Evolutionary conservation across 2,113 vertebrate genomes (phyloP), one percentile per base, ranked within the genome.

Genomic region (Cheilinus undulatus): DNA sequence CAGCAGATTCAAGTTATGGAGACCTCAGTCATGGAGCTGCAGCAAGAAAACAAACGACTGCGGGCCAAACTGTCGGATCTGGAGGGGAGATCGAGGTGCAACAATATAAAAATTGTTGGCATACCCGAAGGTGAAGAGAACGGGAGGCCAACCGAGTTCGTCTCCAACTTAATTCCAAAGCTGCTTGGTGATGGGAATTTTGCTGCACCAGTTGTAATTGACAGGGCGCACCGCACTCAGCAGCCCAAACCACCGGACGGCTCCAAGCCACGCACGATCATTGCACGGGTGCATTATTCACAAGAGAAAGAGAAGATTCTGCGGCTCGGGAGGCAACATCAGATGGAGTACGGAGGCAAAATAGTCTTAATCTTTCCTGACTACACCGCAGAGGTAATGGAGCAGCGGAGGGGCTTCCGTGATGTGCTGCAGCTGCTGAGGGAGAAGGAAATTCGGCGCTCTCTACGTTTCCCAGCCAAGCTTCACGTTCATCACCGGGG

Each of bases 71-170:
- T 51, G 36, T 50, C 34, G 1, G 46, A 27, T 22, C 40, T 46
- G 1, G 26, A 64, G 3, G 48, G 61, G 32, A 36, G 61, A 50
- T 64, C 61, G 22, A 64, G 61, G 32, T 4, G 46, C n/a, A 64
- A 38, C 19, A 32, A 46, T 4, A 61, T 46, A 14, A 46, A 22
- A 3, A 61, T 30, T 22, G 24, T 61, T 3, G 42, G 42, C 7
- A 4, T 61, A 12, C 23, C 42, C 0, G 26, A 61, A 46, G 40
- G 14, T 9, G 30, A 64, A 5, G 61, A 64, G 20, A 64, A 51
- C 17, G 30, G 61, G 3, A 51, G 22, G 11, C 46, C 46, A n/a
- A 27, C 42, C 0, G 23, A 58, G 3, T 58, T 58, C 10, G 30
- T 58, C 15, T 58, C 22, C 17, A 46, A 49, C 7, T 23, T 58